Conservation (phyloP, 2,797 vertebrate genomes). For the Cichlasoma orientale region DNA sequence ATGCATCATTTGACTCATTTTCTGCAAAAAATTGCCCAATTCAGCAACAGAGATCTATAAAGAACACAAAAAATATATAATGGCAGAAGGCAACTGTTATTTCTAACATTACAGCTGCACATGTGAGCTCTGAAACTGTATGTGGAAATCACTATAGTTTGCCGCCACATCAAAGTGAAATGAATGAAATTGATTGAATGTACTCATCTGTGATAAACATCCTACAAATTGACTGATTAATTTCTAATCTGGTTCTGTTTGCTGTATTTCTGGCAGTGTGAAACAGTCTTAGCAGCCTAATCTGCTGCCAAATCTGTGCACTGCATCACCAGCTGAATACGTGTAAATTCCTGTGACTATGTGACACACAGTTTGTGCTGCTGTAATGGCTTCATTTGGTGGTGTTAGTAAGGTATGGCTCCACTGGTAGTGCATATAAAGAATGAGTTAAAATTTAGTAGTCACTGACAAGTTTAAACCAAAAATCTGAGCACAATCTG, state of each 20-base stretch:
- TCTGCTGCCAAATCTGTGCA: no score
- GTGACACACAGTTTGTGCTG: neutral
- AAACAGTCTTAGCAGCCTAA: no score
- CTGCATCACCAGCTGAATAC: neutral
- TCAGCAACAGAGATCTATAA: neutral
- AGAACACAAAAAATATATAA: neutral
- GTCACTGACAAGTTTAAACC: neutral
- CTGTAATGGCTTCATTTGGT: neutral
- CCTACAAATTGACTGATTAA: neutral
- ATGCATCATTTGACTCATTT: neutral
- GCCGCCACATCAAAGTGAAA: fast-evolving
- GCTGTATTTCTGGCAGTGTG: neutral
- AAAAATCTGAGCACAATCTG: neutral
- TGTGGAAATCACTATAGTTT: neutral
- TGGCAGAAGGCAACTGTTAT: neutral
- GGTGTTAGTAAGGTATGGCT: neutral
- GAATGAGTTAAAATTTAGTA: neutral
- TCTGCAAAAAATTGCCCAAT: neutral
- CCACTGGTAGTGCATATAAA: neutral
- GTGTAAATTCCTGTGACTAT: neutral
- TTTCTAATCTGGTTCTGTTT: neutral
- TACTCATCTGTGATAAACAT: neutral
- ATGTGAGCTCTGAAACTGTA: no score
- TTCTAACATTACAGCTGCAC: no score
- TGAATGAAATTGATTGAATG: neutral